Percentiles rank a stretch among this genome's conserved stretches.
Conservation (phyloP, 1,140 invertebrate species). For the Archivesica marissinica region DNA sequence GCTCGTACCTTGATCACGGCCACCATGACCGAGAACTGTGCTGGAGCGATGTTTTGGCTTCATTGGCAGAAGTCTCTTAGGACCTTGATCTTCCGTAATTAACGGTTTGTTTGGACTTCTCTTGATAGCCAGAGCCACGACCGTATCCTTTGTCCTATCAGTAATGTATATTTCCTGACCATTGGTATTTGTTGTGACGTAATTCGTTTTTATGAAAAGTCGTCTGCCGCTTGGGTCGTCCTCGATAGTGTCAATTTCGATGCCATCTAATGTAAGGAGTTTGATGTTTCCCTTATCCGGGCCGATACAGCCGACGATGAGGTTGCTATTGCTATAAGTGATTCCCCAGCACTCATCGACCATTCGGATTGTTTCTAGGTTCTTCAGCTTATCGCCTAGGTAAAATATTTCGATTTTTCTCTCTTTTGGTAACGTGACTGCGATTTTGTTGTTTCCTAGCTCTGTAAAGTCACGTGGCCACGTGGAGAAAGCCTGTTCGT, state of each 20-base stretch:
- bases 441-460: constrained; percentile 51
- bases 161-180: constrained; percentile 54
- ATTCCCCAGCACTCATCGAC: constrained; percentile 63
- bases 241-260: constrained; percentile 50
- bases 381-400: constrained; percentile 54
- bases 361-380: constrained; percentile 54
- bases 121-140: constrained; percentile 33
- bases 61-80: constrained; percentile 3
- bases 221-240: constrained; percentile 51
- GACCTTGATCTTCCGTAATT: constrained; percentile 42
- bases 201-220: constrained; percentile 61
- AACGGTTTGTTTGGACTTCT: background rate
- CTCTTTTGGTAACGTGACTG: constrained; percentile 56
- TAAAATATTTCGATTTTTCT: constrained; percentile 61
- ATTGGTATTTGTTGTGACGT: constrained; percentile 43
- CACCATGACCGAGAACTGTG: constrained; percentile 44
- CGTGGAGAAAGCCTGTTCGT: constrained; percentile 54
- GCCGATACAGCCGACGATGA: constrained; percentile 57
- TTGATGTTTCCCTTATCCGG: constrained; percentile 53
- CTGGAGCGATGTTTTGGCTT: constrained; percentile 53
- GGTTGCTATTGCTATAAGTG: constrained; percentile 35
- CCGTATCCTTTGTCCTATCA: constrained; percentile 54
- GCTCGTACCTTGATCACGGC: background rate
- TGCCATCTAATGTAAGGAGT: constrained; percentile 51
- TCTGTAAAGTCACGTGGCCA: constrained; percentile 62